Evolutionary conservation across 2,888 invertebrate species (phyloP), one percentile per base, ranked within the genome.

Genomic region (Hypercompe scribonia): DNA sequence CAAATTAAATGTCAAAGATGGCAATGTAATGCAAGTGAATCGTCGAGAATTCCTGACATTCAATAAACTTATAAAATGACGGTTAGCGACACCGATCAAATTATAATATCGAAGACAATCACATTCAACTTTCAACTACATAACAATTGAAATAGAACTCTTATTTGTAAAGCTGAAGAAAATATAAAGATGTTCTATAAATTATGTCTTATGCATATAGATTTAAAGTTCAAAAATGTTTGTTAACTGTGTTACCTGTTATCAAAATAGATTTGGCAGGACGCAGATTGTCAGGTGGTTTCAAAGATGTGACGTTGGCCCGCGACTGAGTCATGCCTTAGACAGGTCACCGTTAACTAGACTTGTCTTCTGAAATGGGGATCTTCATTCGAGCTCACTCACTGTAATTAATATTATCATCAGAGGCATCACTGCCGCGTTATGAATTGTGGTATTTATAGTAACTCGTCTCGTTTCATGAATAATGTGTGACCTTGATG

Each of bases 261-360:
- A 86, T 84, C 90, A 90, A 92, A 94, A 93, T 94, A 94, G 94
- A 93, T 75, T 92, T 93, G 93, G 94, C 93, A 93, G 87, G 81
- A 87, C 78, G 78, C 83, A 85, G 84, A 84, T 87, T 84, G 79
- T 79, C 80, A 78, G 85, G 86, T 87, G 88, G 87, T 87, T 90
- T 15, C 90, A 90, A 89, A 86, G 89, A 90, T 86, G 89, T 90
- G 88, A 87, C 88, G 90, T 81, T 83, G 85, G 88, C 85, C 81
- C 82, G 86, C 39, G 68, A 36, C 68, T 92, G 92, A 93, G 76
- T 93, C 93, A 92, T 82, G 72, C 68, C 13, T 82, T 79, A 88
- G 89, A 89, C 89, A 89, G 86, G 85, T 89, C 88, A 85, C 88
- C 39, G 61, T 39, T 90, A 89, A 90, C 89, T 84, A 88, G 89